A percentile compares a stretch with the other conserved stretches of the same genome.
Conservation (phyloP, 1,140 invertebrate genomes). For the Doryteuthis pealeii region DNA sequence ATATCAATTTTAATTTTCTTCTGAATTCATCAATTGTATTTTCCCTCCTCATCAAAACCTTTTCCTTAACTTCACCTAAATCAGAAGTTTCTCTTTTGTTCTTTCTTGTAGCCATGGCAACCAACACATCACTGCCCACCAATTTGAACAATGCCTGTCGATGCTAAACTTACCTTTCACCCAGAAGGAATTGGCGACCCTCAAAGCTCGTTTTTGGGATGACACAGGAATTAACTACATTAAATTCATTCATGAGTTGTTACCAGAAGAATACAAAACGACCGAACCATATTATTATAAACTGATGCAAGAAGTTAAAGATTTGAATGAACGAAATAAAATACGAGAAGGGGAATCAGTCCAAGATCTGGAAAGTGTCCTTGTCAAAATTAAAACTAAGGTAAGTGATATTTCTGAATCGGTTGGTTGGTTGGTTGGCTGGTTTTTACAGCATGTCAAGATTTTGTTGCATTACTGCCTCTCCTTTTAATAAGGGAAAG, state of each 20-base stretch:
- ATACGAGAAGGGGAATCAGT: conserved; percentile 43
- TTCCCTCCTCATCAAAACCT: no score
- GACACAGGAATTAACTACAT: conserved; percentile 58
- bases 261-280: conserved; percentile 32
- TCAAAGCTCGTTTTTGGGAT: conserved; percentile 56
- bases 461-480: no score
- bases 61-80: no score
- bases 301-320: background rate
- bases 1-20: no score
- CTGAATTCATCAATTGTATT: no score
- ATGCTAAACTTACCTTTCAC: conserved; percentile 53
- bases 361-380: conserved; percentile 50
- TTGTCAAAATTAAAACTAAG: conserved; percentile 57
- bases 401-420: no score
- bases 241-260: conserved; percentile 49
- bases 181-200: conserved; percentile 47
- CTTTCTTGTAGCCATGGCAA: conserved; percentile 54
- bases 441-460: no score
- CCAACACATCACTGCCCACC: conserved; percentile 53
- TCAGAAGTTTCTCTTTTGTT: no score
- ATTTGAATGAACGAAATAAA: conserved; percentile 37
- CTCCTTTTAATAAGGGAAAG: no score
- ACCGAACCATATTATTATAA: background rate
- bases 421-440: no score
- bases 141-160: conserved; percentile 58